Evolutionary conservation across 1,140 invertebrate species (phyloP).

Genomic region (Pachypeltis micranthus): DNA sequence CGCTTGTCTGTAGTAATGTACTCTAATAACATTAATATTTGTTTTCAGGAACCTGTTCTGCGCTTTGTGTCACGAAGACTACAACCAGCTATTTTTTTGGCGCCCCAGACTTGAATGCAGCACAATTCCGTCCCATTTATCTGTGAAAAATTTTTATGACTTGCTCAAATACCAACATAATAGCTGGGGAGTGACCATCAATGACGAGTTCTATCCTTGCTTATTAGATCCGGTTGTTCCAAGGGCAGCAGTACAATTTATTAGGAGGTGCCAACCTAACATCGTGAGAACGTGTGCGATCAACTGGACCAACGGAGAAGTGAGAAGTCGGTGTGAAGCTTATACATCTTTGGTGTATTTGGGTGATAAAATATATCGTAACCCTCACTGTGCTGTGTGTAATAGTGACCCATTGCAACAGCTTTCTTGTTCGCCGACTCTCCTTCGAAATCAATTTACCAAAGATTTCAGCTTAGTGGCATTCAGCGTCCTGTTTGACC

Average conservation of each 20-base stretch:
- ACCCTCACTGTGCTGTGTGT: constrained; percentile 46
- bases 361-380: constrained; percentile 37
- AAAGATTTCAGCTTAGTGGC: constrained; percentile 36
- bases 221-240: constrained; percentile 28
- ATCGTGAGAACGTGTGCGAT: constrained; percentile 31
- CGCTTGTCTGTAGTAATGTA: too few relatives aligned
- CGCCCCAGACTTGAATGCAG: constrained; percentile 36
- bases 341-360: constrained; percentile 38
- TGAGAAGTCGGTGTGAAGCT: constrained; percentile 31
- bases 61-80: constrained; percentile 41
- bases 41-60: constrained; percentile 39
- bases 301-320: constrained; percentile 32
- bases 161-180: constrained; percentile 9
- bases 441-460: constrained; percentile 21
- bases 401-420: constrained; percentile 37
- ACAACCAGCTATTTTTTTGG: constrained; percentile 33
- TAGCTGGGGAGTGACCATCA: constrained; percentile 23
- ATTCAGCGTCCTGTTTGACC: constrained; percentile 42
- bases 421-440: constrained; percentile 30
- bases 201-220: constrained; percentile 23
- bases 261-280: constrained; percentile 28
- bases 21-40: too few relatives aligned
- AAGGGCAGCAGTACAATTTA: constrained; percentile 16
- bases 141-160: constrained; percentile 18
- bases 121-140: constrained; percentile 24